Conservation (phyloP, 2,797 vertebrate species). For the Macroramphosus scolopax region DNA sequence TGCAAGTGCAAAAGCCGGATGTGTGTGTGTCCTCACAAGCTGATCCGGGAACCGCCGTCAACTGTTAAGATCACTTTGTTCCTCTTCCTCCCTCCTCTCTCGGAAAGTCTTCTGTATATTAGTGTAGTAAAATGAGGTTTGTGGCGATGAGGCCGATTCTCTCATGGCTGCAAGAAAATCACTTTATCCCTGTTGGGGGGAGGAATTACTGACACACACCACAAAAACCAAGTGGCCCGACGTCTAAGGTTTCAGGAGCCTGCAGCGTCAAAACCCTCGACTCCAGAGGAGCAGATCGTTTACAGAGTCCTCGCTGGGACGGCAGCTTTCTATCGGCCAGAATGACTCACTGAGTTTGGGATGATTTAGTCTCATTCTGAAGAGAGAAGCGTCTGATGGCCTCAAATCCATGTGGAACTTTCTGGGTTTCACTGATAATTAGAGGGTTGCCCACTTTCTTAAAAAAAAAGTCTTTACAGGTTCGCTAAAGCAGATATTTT, state of each 20-base stretch:
- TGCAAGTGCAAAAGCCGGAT: slow-evolving; percentile 9
- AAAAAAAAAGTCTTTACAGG: slow-evolving; percentile 19
- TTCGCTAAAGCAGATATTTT: slow-evolving; percentile 27
- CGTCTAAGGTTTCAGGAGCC: slow-evolving; percentile 71
- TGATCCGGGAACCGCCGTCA: slow-evolving; percentile 13
- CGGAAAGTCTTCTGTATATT: slow-evolving; percentile 47
- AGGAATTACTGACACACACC: slow-evolving; percentile 70
- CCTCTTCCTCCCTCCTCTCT: background rate
- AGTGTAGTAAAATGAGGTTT: slow-evolving; percentile 61
- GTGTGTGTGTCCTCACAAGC: slow-evolving; percentile 3
- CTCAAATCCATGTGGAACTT: slow-evolving; percentile 58
- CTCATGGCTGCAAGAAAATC: slow-evolving; percentile 74
- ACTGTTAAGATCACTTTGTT: slow-evolving; percentile 11
- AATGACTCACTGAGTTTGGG: slow-evolving; percentile 71
- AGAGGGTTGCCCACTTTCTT: slow-evolving; percentile 67
- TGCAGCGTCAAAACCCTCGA: slow-evolving; percentile 62
- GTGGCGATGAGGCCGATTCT: slow-evolving; percentile 64
- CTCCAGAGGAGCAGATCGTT: slow-evolving; percentile 60
- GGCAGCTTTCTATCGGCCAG: slow-evolving; percentile 68
- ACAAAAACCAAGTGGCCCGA: slow-evolving; percentile 69
- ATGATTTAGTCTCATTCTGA: slow-evolving; percentile 57
- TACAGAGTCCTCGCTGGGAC: slow-evolving; percentile 70
- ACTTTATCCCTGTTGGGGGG: slow-evolving; percentile 66
- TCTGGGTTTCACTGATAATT: slow-evolving; percentile 69
- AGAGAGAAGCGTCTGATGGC: slow-evolving; percentile 31